Base-by-base conservation (phyloP, 2,113 vertebrate genomes). In the Passer domesticus region DNA sequence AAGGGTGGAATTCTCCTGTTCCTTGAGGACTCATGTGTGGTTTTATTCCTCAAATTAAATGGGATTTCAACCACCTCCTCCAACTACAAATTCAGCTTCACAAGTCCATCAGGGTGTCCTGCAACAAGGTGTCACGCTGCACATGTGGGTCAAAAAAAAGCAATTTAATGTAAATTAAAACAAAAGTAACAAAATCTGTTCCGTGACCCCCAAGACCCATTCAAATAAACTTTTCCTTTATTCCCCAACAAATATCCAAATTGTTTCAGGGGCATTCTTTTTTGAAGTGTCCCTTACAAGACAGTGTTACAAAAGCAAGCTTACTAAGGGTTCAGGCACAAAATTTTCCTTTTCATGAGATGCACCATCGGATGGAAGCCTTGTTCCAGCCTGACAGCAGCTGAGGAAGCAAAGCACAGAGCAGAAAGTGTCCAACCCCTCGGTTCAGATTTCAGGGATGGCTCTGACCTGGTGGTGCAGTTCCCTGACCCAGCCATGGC, bases 21-120 rank as follows among this genome's bases (percentile, higher is more conserved):
- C 44, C 73, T 94, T n/a, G 39, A 95, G 50, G 60, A 87, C 35
- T 83, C 7, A 0, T 13, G 43, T 13, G 46, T 63, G 44, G 52
- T 88, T 94, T 63, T 76, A 70, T 43, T 66, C 62, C 60, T 87
- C 81, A 80, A 60, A 92, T 53, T 80, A 84, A 94, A 82, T 24
- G n/a, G 18, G 23, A 89, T 74, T 83, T 53, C 63, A 59, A 10
- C 18, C 2, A 4, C 25, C 56, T 87, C n/a, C 56, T 75, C 56
- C 55, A 74, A 13, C 46, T 74, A 62, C 39, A 62, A 77, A 77
- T 69, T 25, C 56, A 86, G 43, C 30, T 49, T 80, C 39, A n/a
- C 46, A 74, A 58, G 53, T 43, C 59, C 47, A 20, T 37, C 16
- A 82, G 41, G 22, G 24, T 50, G 49, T 59, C 69, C 56, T 53